Evolutionary conservation across 2,113 vertebrate genomes (phyloP).

Genomic region (Melanocharis versteri): DNA sequence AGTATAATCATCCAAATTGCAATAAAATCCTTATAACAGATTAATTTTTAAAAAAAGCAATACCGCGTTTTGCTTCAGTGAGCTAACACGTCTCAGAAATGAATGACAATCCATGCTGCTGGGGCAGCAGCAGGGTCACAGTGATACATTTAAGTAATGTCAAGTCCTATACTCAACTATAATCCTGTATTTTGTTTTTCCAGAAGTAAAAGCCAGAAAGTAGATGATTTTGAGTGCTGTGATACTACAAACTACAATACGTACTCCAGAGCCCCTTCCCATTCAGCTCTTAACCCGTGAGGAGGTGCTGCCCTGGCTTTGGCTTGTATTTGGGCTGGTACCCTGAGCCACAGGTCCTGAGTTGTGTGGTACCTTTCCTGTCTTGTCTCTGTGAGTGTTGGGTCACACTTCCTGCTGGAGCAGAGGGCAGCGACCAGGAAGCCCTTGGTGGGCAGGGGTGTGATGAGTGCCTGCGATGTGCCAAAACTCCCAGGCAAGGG

Average conservation of each 20-base stretch:
- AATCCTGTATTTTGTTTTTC: background rate
- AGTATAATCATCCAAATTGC: conserved; percentile 28
- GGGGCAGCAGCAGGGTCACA: background rate
- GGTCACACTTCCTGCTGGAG: background rate
- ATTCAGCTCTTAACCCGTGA: accelerated
- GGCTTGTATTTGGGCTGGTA: background rate
- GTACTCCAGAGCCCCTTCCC: background rate
- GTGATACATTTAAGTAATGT: background rate
- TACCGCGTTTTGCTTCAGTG: background rate
- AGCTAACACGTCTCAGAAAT: background rate
- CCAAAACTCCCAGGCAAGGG: background rate
- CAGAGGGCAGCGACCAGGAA: accelerated
- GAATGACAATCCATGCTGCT: background rate
- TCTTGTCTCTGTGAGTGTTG: background rate
- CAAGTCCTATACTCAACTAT: background rate
- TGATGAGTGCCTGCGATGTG: accelerated
- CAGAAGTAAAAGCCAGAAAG: background rate
- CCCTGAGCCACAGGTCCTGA: background rate
- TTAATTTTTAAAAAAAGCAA: background rate
- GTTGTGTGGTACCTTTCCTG: too few relatives aligned
- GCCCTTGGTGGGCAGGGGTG: accelerated
- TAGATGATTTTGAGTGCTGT: background rate
- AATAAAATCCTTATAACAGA: conserved; percentile 31
- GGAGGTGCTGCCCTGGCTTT: background rate
- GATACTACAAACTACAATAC: background rate